Base-by-base conservation (phyloP, 2,888 invertebrate genomes). In the Drosophila austrosaltans region DNA sequence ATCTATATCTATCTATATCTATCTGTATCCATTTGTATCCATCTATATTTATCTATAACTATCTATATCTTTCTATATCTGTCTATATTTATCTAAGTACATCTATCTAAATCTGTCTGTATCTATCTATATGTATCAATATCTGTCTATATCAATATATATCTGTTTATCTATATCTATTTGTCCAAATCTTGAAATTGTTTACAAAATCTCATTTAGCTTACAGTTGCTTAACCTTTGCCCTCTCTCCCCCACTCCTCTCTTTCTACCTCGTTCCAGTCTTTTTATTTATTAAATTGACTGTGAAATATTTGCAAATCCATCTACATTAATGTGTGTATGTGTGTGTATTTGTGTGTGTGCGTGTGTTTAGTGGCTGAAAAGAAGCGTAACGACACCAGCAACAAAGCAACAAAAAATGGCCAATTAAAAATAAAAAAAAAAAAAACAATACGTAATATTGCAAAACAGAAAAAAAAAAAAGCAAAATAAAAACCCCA, bases 351-450 rank as follows among this genome's bases (percentile, higher is more conserved):
- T 48, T 7, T 44, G 6, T 44, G 44, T 44, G 44, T 44, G 10
- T 20, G 16, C 30, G 56, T 56, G 32, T 36, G 22, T 57, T 57
- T 57, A 20, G 57, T 36, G 12, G 36, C 36, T 57, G 36, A 57
- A 40, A 63, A 72, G 57, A 62, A 44, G 54, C 42, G 32, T 39
- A 59, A 28, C 54, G 62, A 63, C 44, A 66, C 63, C 53, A 63
- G 12, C 53, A 64, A 67, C 53, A 57, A 44, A 48, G 44, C 60
- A 53, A 58, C 63, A 63, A 60, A 39, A 62, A 20, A 30, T 20
- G 53, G 66, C 62, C 67, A 73, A 73, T 72, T 72, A 72, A 72
- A 72, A 61, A 16, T 65, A 72, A 72, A 72, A 58, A 48, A 48
- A 22, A 25, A 25, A 72, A 62, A 44, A 56, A 64, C 72, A 72